Evolutionary conservation across 1,140 invertebrate species (phyloP), one percentile per base, ranked within the genome.

Genomic region (Colletes gigas): DNA sequence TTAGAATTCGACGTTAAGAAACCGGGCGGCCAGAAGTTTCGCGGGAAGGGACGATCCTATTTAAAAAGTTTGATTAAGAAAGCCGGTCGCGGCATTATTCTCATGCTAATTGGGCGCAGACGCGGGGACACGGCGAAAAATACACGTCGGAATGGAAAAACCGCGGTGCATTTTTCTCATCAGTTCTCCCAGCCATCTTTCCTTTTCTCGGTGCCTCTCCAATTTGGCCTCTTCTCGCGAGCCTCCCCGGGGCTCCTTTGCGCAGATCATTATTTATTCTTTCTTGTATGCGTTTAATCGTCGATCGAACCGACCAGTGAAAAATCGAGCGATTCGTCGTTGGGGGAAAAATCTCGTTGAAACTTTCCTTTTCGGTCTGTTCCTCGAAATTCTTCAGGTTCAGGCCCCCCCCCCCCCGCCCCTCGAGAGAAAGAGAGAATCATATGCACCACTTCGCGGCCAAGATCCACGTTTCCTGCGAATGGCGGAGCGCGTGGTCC

Each of bases 51-150:
- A 55, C 84, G 90, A 92, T 91, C 87, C 87, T 86, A 91, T 91
- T 92, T 92, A 92, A 92, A 92, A 92, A 89, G 91, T 92, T 92
- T 92, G 91, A 92, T 92, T 92, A 91, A 91, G 90, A 91, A 89
- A 88, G 73, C 88, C 74, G 60, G 55, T 68, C 44, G 14, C 17
- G 60, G 77, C 67, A 91, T 92, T 91, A 92, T 92, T 91, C 90
- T 92, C 89, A 92, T 92, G 91, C 88, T 91, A 92, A 92, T 92
- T 92, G 88, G 79, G 75, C 81, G 75, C 50, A 41, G 41, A 67
- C 63, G 30, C 71, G 68, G 14, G 79, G 66, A 74, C 80, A 70
- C 66, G 50, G 63, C 81, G 77, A 82, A 90, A 89, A 90, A 88
- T 89, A 88, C 71, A 86, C 86, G 88, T 81, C 71, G 84, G 82